phyloP scores from a whole-genome alignment of 2,888 invertebrate species.

The Lasiommata megera region DNA sequence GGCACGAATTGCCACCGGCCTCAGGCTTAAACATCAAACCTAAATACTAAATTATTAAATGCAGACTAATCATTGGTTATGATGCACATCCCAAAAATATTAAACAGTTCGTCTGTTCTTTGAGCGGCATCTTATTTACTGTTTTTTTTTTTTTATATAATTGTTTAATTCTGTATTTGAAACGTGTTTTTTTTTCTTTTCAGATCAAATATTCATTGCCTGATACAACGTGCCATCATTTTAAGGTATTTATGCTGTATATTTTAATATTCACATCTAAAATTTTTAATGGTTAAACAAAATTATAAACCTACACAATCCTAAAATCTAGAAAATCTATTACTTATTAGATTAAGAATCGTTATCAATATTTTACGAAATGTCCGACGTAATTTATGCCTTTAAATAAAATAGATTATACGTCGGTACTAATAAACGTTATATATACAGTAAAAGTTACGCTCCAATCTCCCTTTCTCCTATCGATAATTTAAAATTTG shows the following conservation, averaged over 20 bases:
- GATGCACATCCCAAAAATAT: conserved; percentile 39
- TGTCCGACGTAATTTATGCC: too few relatives aligned
- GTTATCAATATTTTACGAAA: too few relatives aligned
- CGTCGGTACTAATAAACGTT: too few relatives aligned
- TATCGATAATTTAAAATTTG: too few relatives aligned
- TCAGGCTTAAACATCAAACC: conserved; percentile 64
- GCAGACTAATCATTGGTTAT: conserved; percentile 64
- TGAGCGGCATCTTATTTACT: conserved; percentile 12
- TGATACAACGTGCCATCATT: conserved; percentile 29
- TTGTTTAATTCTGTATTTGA: conserved; percentile 1
- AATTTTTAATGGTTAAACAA: too few relatives aligned
- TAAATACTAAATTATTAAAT: conserved; percentile 75
- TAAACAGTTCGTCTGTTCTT: conserved; percentile 34
- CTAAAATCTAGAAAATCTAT: too few relatives aligned
- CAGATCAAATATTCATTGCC: conserved; percentile 36
- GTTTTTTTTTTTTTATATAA: conserved; percentile 6
- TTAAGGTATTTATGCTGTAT: conserved; percentile 40
- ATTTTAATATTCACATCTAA: too few relatives aligned
- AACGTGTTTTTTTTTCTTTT: conserved; percentile 35
- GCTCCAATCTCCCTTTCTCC: too few relatives aligned
- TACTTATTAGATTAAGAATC: too few relatives aligned
- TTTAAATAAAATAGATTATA: too few relatives aligned
- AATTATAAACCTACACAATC: too few relatives aligned
- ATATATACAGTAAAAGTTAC: too few relatives aligned
- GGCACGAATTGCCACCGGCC: conserved; percentile 75